phyloP scores from a whole-genome alignment of 2,797 vertebrate genomes.

The Arctocebus calabarensis region DNA sequence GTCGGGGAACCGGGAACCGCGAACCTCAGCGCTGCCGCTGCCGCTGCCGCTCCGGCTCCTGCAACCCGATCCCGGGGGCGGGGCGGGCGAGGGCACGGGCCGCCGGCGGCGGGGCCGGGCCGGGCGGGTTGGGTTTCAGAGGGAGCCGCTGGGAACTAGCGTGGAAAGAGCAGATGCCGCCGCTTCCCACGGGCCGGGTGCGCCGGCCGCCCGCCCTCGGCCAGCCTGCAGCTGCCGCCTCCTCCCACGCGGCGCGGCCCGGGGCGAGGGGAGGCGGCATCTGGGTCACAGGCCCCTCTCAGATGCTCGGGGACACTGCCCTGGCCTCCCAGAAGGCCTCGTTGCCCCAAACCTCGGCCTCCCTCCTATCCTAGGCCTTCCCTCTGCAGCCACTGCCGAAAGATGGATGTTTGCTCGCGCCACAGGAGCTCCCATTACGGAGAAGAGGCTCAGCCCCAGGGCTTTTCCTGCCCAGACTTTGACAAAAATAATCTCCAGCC shows the following conservation, averaged over 20 bases:
- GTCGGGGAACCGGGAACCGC: neutral
- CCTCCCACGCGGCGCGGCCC: conserved; percentile 81
- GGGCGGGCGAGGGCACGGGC: conserved; percentile 72
- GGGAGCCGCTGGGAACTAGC: conserved; percentile 81
- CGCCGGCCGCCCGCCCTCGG: conserved; percentile 75
- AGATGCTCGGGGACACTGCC: conserved; percentile 19
- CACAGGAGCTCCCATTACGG: neutral
- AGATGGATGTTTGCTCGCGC: neutral
- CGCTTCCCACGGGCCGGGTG: conserved; percentile 82
- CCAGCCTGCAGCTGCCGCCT: conserved; percentile 79
- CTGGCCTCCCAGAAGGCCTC: neutral
- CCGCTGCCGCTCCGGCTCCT: conserved; percentile 13
- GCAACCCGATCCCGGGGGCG: conserved; percentile 76
- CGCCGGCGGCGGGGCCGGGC: conserved; percentile 50
- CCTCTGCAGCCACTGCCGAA: neutral
- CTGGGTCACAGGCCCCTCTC: conserved; percentile 75
- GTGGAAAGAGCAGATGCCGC: conserved; percentile 83
- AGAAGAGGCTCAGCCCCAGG: neutral
- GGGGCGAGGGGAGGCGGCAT: conserved; percentile 65
- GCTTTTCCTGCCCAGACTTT: neutral
- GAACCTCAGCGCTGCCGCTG: too few relatives aligned
- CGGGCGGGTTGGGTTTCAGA: conserved; percentile 81
- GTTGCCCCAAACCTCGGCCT: neutral
- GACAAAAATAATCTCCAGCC: neutral
- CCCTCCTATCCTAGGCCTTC: neutral